phyloP scores from a whole-genome alignment of 1,140 invertebrate species.

The Nephila pilipes region DNA sequence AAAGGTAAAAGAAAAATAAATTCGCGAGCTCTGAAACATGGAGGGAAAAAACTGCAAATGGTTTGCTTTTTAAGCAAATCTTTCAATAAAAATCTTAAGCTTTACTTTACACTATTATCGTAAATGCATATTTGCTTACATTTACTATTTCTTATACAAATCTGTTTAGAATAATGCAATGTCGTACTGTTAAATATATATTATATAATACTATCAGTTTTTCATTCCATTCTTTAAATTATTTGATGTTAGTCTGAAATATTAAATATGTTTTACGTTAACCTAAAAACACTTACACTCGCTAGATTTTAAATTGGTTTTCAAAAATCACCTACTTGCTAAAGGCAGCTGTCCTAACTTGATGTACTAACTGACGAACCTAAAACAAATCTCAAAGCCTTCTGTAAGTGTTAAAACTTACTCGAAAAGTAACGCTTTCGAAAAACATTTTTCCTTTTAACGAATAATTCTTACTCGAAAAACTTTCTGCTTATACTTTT shows the following conservation, averaged over 20 bases:
- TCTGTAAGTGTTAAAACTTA: conserved; percentile 7
- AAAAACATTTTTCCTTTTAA: neutral
- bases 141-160: neutral
- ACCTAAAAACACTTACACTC: neutral
- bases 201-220: neutral
- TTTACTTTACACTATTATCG: too few relatives aligned
- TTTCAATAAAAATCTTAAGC: too few relatives aligned
- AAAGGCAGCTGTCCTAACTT: neutral
- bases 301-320: conserved; percentile 1
- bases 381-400: conserved; percentile 10
- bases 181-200: neutral
- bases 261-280: neutral
- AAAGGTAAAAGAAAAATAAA: too few relatives aligned
- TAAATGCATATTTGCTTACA: too few relatives aligned
- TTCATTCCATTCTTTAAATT: neutral
- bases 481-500: neutral
- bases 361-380: neutral
- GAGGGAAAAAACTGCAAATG: too few relatives aligned
- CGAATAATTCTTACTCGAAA: neutral
- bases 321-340: conserved; percentile 8
- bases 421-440: neutral
- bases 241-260: neutral
- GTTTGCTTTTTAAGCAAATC: too few relatives aligned
- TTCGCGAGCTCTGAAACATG: too few relatives aligned
- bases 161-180: neutral